phyloP scores from a whole-genome alignment of 2,113 vertebrate genomes.

The Ondatra zibethicus region DNA sequence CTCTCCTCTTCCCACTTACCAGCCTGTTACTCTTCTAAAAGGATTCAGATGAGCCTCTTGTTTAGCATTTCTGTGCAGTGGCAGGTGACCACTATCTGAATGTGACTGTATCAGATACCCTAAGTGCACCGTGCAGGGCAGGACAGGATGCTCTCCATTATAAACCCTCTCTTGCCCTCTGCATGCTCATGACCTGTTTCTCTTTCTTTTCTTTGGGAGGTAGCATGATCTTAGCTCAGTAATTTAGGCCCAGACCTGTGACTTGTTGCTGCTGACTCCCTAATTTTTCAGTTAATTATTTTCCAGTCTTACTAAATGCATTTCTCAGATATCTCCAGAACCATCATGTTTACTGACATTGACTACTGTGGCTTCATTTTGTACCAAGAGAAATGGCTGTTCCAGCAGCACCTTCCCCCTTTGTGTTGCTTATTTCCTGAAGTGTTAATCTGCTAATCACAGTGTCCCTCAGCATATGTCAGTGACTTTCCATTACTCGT shows the following conservation, averaged over 20 bases:
- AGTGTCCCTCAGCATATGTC: background rate
- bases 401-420: background rate
- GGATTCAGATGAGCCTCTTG: background rate
- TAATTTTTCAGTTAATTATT: slow-evolving; percentile 42
- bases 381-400: background rate
- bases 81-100: background rate
- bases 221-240: background rate
- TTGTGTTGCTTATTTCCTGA: background rate
- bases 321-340: background rate
- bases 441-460: background rate
- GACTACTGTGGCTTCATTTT: background rate
- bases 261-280: background rate
- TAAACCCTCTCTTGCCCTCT: background rate
- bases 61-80: background rate
- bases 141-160: background rate
- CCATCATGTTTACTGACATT: background rate
- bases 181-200: background rate
- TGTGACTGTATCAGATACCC: background rate
- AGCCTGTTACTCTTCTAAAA: background rate
- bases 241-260: background rate
- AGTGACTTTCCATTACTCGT: background rate
- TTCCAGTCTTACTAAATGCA: background rate
- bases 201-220: background rate
- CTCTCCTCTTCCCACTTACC: fast-evolving
- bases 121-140: background rate